Base-by-base conservation (phyloP, 2,797 vertebrate species). In the Chelon auratus region DNA sequence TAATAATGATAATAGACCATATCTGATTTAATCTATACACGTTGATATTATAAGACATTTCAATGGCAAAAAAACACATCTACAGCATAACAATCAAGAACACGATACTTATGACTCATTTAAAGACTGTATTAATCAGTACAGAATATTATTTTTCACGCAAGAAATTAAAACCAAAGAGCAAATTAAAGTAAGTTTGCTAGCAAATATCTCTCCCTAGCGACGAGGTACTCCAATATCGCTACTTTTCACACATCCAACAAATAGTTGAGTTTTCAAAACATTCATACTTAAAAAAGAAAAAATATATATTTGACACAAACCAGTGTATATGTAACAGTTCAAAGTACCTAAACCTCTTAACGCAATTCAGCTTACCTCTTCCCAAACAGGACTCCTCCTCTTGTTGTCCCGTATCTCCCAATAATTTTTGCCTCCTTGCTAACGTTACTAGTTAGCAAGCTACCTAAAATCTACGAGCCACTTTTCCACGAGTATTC, bases 371-470 rank as follows among this genome's bases (percentile, higher is more conserved):
- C 13, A 71, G 37, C 84, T 87, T 78, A 89, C 91, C 92, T 93
- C 89, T 88, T 89, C 73, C 33, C 64, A 81, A 83, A 83, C 82
- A 85, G 66, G 84, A 88, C 81, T 90, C 77, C 83, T 84, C 83
- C 86, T 88, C 85, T 87, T 82, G 80, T 87, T 79, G 51, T 75
- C 39, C 63, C 48, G 71, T 87, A 78, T 86, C 76, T 85, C 65
- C 61, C 62, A 71, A 33, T 81, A 71, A 33, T 81, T 65, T 66
- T 66, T 69, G 64, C 62, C 78, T 78, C 68, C 77, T 72, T 81
- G 93, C 91, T 89, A 89, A 81, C 81, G 63, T 81, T 77, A 74
- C 69, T 78, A 66, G 87, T 89, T 90, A 88, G 89, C 91, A 82
- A 63, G 82, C 82, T 63, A 81, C 77, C 62, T 70, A 66, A 75